Base-by-base conservation (phyloP, 2,113 vertebrate genomes). In the Tragulus kanchil region DNA sequence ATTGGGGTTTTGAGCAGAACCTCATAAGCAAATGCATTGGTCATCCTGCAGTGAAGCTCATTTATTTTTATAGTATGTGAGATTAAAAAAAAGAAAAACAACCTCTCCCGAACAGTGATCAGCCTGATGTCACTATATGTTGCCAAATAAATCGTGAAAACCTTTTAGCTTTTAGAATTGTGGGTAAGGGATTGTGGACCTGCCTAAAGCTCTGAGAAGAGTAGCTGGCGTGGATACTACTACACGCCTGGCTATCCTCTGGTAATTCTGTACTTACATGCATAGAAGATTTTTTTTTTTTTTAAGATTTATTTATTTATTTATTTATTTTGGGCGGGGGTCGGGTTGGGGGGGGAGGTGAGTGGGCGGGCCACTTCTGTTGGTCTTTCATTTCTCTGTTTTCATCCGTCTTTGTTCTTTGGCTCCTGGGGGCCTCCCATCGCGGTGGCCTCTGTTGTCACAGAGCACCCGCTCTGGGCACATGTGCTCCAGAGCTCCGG, bases 41-140 rank as follows among this genome's bases (percentile, higher is more conserved):
- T 75, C 11, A 86, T 90, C 90, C 45, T 92, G 11, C 48, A 75
- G 3, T 58, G 61, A 93, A 59, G 19, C 52, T 12, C 83, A 2
- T 67, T 93, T 84, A 23, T 69, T 56, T 95, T 93, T 94, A 71
- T 5, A 89, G 10, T 78, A 82, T 73, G 3, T 85, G 54, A 93
- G 45, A 71, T 79, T 67, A 25, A 42, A 65, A 95, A 62, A 65
- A 31, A 26, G 36, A 36, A 36, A 36, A 36, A 75, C 67, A 56
- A 26, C 65, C 28, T 56, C 36, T 36, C 17, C 77, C 28, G 42
- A 67, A 50, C 6, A 36, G 8, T 82, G 59, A 61, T 50, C 58
- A 42, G 45, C 31, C n/a, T 59, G 4, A 9, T 94, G 62, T 81
- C 31, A 93, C 9, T 82, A 79, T 45, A 25, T 25, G 71, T 85